Percentiles rank a stretch among this genome's conserved stretches.
phyloP scores from a whole-genome alignment of 1,140 invertebrate species.

The Macrosteles quadrilineatus region DNA sequence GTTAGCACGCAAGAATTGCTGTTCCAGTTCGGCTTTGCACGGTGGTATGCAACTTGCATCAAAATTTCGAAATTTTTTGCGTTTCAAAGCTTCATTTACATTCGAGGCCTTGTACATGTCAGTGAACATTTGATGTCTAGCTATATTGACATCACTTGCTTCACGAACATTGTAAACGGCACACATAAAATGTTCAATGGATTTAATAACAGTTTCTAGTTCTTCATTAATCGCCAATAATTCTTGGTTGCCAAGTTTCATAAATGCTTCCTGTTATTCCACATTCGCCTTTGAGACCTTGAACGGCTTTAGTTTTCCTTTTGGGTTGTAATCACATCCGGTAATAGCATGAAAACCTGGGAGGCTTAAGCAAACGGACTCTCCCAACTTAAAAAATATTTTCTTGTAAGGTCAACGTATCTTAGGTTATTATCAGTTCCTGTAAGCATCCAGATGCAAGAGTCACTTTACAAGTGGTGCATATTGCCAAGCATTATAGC shows the following conservation, averaged over 20 bases:
- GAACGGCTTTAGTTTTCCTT: not conserved
- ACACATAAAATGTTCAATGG: not conserved
- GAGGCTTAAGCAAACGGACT: not conserved
- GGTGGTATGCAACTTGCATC: not conserved
- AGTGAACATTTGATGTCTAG: not conserved
- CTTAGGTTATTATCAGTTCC: not conserved
- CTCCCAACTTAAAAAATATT: not conserved
- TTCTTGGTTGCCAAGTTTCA: not conserved
- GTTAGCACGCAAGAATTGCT: not conserved
- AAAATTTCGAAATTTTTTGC: not conserved
- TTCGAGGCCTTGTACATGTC: constrained; percentile 4
- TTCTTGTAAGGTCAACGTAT: not conserved
- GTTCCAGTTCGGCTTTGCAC: too few species aligned
- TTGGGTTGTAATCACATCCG: not conserved
- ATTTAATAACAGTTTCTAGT: not conserved
- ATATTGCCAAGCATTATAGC: constrained; percentile 42
- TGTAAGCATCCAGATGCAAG: not conserved
- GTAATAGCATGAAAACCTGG: too few species aligned
- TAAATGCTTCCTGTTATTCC: not conserved
- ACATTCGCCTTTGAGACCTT: not conserved
- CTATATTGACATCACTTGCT: not conserved
- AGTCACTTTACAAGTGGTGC: constrained; percentile 32
- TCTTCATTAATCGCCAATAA: not conserved
- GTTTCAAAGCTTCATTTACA: constrained; percentile 21
- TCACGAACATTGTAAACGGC: not conserved